A percentile compares a stretch with the other conserved stretches of the same genome.
Evolutionary conservation across 2,888 invertebrate species (phyloP).

Genomic region (Dione vanillae): DNA sequence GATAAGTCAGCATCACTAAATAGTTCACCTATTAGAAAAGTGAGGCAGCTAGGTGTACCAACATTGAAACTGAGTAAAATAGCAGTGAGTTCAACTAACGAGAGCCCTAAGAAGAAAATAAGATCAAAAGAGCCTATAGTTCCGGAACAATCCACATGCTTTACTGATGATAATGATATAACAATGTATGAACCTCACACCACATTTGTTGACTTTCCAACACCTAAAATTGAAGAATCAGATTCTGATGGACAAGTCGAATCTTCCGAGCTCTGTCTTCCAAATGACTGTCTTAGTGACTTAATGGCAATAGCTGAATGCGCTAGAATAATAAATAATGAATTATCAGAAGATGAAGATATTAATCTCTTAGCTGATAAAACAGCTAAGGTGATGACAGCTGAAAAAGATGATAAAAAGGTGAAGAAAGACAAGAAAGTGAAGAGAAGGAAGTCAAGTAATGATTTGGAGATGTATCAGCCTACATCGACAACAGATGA

Average conservation of each 20-base stretch:
- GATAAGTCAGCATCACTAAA: slow-evolving; percentile 77
- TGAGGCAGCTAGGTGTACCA: slow-evolving; percentile 71
- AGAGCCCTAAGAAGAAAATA: slow-evolving; percentile 72
- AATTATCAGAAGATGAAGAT: slow-evolving; percentile 69
- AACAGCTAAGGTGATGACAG: slow-evolving; percentile 76
- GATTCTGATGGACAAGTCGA: slow-evolving; percentile 75
- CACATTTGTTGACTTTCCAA: slow-evolving; percentile 70
- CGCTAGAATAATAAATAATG: slow-evolving; percentile 62
- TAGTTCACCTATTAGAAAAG: slow-evolving; percentile 79
- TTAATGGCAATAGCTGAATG: slow-evolving; percentile 77
- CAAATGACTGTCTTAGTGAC: slow-evolving; percentile 76
- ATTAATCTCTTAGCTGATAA: slow-evolving; percentile 75
- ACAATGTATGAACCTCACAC: slow-evolving; percentile 81
- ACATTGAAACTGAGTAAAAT: slow-evolving; percentile 63
- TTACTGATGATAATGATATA: slow-evolving; percentile 71
- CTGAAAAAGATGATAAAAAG: slow-evolving; percentile 63
- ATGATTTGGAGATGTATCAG: slow-evolving; percentile 77
- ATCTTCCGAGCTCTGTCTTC: slow-evolving; percentile 73
- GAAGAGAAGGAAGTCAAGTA: slow-evolving; percentile 72
- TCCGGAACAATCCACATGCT: slow-evolving; percentile 62
- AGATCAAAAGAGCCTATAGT: slow-evolving; percentile 64
- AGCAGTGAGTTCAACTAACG: slow-evolving; percentile 68
- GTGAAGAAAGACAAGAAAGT: slow-evolving; percentile 63
- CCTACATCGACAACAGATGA: slow-evolving; percentile 79
- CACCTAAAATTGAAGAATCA: slow-evolving; percentile 72